A percentile compares a stretch with the other conserved stretches of the same genome.
Conservation (phyloP, 2,113 vertebrate genomes). For the Bucco capensis region DNA sequence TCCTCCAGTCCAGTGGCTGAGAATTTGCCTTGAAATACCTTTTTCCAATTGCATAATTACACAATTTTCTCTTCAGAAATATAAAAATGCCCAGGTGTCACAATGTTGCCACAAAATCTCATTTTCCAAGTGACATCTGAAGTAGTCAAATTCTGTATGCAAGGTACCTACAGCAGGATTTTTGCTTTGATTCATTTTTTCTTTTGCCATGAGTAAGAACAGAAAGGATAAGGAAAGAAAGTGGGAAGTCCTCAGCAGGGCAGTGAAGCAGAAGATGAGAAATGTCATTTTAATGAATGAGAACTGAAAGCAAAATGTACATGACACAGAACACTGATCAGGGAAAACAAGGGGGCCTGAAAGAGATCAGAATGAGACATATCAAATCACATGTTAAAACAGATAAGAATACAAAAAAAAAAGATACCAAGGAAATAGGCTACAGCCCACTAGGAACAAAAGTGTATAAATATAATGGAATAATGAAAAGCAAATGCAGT, state of each 20-base stretch:
- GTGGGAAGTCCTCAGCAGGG: neutral
- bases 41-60: neutral
- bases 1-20: neutral
- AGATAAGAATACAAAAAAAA: neutral
- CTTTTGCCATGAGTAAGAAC: neutral
- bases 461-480: neutral
- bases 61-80: neutral
- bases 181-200: neutral
- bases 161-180: neutral
- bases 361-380: neutral
- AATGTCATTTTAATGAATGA: constrained; percentile 22
- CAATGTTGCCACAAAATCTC: neutral
- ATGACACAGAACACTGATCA: neutral
- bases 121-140: neutral
- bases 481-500: neutral
- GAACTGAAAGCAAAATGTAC: constrained; percentile 7
- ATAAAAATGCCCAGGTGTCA: neutral
- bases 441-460: neutral
- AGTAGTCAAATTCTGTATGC: neutral
- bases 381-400: neutral
- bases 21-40: neutral
- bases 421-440: neutral
- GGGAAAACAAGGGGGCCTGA: neutral
- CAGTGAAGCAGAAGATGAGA: constrained; percentile 17
- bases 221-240: neutral